phyloP scores from a whole-genome alignment of 2,888 invertebrate species.

The Drosophila quinaria region DNA sequence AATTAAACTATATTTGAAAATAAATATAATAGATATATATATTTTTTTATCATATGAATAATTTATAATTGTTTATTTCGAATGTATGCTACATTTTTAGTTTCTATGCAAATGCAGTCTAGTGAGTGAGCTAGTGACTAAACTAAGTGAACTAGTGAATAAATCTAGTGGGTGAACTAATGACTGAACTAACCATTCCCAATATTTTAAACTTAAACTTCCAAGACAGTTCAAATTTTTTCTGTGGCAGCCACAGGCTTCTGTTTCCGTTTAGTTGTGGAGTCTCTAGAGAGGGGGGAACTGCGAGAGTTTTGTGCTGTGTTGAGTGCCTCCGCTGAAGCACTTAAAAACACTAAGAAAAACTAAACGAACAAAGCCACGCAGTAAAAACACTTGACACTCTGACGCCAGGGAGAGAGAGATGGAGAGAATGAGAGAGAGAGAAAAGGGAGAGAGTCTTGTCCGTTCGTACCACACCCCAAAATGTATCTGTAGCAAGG shows the following conservation, averaged over 20 bases:
- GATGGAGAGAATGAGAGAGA: background rate
- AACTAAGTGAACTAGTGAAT: background rate
- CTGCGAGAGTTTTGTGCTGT: background rate
- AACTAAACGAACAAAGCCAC: slow-evolving; percentile 45
- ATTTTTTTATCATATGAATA: too few relatives aligned
- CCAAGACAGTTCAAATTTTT: too few relatives aligned
- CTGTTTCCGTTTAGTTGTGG: slow-evolving; percentile 31
- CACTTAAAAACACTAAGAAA: slow-evolving; percentile 59
- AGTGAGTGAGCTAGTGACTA: background rate
- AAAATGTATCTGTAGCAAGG: slow-evolving; percentile 32
- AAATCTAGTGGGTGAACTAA: background rate
- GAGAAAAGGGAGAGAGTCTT: background rate
- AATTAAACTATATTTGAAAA: too few relatives aligned
- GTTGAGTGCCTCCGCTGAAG: slow-evolving; percentile 41
- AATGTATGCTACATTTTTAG: background rate
- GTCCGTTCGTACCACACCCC: slow-evolving; percentile 29
- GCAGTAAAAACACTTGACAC: slow-evolving; percentile 80
- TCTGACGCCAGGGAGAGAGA: slow-evolving; percentile 44
- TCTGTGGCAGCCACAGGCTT: background rate
- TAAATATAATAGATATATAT: too few relatives aligned
- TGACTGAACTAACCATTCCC: background rate
- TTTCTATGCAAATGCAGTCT: background rate
- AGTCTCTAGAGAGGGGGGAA: background rate
- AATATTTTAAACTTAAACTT: too few relatives aligned
- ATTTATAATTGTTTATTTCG: background rate